Evolutionary conservation across 2,113 vertebrate species (phyloP), one percentile per base, ranked within the genome.

Genomic region (Labrus mixtus): DNA sequence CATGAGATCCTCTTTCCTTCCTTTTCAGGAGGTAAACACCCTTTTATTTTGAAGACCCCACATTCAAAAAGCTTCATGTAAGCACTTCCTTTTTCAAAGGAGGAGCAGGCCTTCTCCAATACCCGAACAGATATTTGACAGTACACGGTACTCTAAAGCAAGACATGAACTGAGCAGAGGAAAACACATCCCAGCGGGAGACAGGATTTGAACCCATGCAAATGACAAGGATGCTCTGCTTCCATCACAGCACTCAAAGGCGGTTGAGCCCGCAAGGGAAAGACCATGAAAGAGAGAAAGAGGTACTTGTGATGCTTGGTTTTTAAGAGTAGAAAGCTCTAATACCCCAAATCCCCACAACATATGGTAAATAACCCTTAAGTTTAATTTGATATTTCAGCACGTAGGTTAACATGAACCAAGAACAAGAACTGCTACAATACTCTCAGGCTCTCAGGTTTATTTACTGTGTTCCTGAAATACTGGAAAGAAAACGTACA

Each of bases 121-220:
- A 8, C 23, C 56, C 20, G 1, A 19, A 39, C 50, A 67, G 50
- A 80, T 72, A 51, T 68, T 29, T 57, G 37, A 55, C 23, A n/a
- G 78, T 3, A 20, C 51, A 39, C 6, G 12, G 5, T 19, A 13
- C 33, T 73, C 29, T 33, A 37, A 75, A 58, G 63, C 0, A 3
- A 67, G 56, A 69, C 58, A 33, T 43, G 51, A 76, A 50, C 8
- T 1, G 19, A 76, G 59, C 19, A 1, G 62, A 46, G 55, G 19
- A 43, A 73, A 72, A 59, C 51, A 68, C 69, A 62, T 57, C 80
- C 25, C 83, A 81, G 78, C 56, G 0, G 83, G 73, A 76, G 66
- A 20, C 51, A 0, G 58, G 20, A 75, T 75, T 58, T 11, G 29
- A 81, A 77, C 68, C 16, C 0, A 4, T 20, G 43, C 45, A 54